Base-by-base conservation (phyloP, 2,888 invertebrate genomes). In the Orchesella flavescens region DNA sequence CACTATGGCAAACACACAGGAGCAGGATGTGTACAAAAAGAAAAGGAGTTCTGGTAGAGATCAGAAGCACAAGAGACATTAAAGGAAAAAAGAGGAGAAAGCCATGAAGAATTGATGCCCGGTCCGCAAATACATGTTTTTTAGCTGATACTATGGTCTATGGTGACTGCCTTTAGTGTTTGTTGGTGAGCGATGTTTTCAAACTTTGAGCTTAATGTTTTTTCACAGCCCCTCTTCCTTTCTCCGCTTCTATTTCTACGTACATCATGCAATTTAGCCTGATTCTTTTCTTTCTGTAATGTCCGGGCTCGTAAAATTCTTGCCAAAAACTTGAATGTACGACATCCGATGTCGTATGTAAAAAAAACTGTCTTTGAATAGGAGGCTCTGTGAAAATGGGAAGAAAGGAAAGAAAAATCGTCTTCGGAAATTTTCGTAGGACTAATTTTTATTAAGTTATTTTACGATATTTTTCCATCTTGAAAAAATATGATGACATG, bases 41-140 rank as follows among this genome's bases (percentile, higher is more conserved):
- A 46, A 66, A 24, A 12, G 55, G 55, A 57, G 68, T 57, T 57
- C 59, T 63, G 55, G 49, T 19, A 61, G 65, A 44, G 76, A 68
- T 68, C 76, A 34, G 34, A 34, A 34, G 34, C 34, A 76, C 68
- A 76, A 44, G 68, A 68, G 76, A 75, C 75, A 66, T 75, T 75
- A 66, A 65, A 65, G 13, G 43, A 34, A 23, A 75, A 49, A 43
- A 17, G 61, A 53, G 57, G 65, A 43, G 53, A 75, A 76, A 68
- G 68, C 53, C 76, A 76, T 76, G 76, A 76, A 76, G 76, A 76
- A 76, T 76, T 76, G 76, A 76, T 76, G 65, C 68, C 44, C 61
- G 61, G 61, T 61, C 24, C 61, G 24, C 61, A 21, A 61, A 61
- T 61, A 24, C 19, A 15, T 61, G 53, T 61, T 61, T 61, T 61